Evolutionary conservation across 2,888 invertebrate species (phyloP), one percentile per base, ranked within the genome.

Genomic region (Acronicta leporina): DNA sequence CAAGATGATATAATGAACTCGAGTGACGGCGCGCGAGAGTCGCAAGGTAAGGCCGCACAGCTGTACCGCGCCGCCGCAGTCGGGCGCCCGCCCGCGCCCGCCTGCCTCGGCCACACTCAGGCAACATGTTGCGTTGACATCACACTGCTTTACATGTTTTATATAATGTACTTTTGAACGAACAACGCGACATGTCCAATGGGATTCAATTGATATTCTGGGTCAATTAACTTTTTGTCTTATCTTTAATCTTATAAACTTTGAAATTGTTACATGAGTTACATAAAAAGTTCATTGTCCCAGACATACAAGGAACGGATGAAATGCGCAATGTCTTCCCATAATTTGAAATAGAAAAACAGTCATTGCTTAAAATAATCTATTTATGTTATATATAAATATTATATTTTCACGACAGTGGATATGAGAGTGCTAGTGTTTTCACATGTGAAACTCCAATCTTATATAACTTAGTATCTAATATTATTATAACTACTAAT

Each of bases 1-100:
- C 97, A 97, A 95, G 98, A 98, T 87, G 97, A 98, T 95, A 96
- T 97, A 88, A 96, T 97, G 95, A 96, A 97, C 90, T 97, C 97
- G 89, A 97, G 97, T 95, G 97, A 97, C 94, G 96, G 96, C 95
- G 97, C 97, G 93, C 96, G 97, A 95, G 98, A 98, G 95, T 97
- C 97, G 91, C 97, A 98, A 98, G 98, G 98, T 98, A 97, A 97
- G 97, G 85, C 49, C 68, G 60, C 54, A 66, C 72, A 64, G 70
- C 13, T 48, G 61, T 63, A 64, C 69, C 54, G 9, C 58, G 44
- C 44, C 82, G 57, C 78, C 75, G 77, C 13, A 63, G 77, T 11
- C 78, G 58, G 60, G 61, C 48, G 57, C 53, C 63, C 48, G 51
- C 55, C 63, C 48, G 51, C 55, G 52, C 33, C 33, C 64, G 52